These are phyloP conservation scores for Drosophila arawakana DNA, from an alignment of 1,140 invertebrate genomes.

Conservation along the genomic window DNA sequence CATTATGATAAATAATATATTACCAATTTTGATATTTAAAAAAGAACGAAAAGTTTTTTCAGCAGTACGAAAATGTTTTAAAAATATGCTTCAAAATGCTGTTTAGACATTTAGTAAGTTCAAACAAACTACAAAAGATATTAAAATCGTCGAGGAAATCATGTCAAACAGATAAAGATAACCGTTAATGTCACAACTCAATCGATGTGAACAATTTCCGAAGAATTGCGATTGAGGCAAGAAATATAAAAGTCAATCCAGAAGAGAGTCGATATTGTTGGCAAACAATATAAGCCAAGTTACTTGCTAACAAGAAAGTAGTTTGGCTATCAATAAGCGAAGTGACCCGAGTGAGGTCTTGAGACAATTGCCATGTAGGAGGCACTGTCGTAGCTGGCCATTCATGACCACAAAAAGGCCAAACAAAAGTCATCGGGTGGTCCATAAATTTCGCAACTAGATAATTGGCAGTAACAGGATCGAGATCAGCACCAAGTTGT, in stretches of 20 bases:
- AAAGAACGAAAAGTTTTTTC: no score
- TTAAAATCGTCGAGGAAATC: neutral
- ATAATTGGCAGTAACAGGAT: conserved; percentile 58
- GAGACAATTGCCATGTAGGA: conserved; percentile 70
- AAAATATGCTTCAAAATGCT: no score
- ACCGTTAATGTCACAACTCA: conserved; percentile 9
- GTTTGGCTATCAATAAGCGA: conserved; percentile 70
- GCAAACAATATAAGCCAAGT: conserved; percentile 44
- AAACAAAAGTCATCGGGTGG: conserved; percentile 74
- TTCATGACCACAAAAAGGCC: conserved; percentile 79
- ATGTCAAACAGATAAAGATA: neutral
- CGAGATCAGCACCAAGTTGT: conserved; percentile 10
- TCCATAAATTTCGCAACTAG: conserved; percentile 68
- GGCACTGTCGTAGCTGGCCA: conserved; percentile 60
- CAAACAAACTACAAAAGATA: no score
- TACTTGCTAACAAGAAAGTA: conserved; percentile 75
- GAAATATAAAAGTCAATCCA: conserved; percentile 28
- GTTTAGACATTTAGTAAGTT: no score
- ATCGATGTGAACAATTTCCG: conserved; percentile 25
- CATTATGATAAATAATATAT: no score
- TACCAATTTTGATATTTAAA: no score
- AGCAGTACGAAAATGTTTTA: no score
- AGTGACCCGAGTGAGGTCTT: conserved; percentile 37
- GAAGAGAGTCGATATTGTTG: conserved; percentile 47
- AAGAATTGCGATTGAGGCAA: conserved; percentile 44